A percentile compares a stretch with the other conserved stretches of the same genome.
Evolutionary conservation across 2,888 invertebrate species (phyloP).

Genomic region (Catocala fraxini): DNA sequence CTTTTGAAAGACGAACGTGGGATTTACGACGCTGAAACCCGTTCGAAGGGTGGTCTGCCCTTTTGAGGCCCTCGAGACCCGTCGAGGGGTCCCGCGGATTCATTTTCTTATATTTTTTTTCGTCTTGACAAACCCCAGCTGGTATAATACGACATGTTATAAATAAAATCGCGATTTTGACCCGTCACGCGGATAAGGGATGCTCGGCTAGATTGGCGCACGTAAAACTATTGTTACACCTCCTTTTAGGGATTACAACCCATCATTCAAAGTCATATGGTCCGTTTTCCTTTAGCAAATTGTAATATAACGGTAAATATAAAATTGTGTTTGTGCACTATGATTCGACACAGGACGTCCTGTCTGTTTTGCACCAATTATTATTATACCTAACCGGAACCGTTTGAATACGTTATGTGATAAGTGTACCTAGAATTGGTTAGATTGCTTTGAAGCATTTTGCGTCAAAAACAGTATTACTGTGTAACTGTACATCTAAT

Average conservation of each 20-base stretch:
- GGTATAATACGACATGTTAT: constrained; percentile 83
- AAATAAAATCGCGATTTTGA: constrained; percentile 87
- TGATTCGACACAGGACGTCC: constrained; percentile 85
- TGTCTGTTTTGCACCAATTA: constrained; percentile 85
- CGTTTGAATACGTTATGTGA: constrained; percentile 67
- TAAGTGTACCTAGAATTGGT: constrained; percentile 44
- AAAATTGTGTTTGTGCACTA: constrained; percentile 58
- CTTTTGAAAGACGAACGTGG: constrained; percentile 84
- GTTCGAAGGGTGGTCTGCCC: constrained; percentile 82
- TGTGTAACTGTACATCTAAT: constrained; percentile 8
- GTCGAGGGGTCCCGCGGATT: constrained; percentile 70
- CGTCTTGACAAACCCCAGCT: constrained; percentile 86
- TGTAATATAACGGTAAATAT: constrained; percentile 47
- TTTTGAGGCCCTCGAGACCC: constrained; percentile 61
- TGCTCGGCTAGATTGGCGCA: constrained; percentile 69
- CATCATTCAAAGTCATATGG: constrained; percentile 43
- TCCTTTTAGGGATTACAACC: constrained; percentile 7
- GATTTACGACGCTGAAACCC: constrained; percentile 84
- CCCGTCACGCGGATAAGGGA: constrained; percentile 83
- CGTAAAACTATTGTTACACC: constrained; percentile 23
- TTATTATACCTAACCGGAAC: constrained; percentile 81
- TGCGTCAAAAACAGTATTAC: constrained; percentile 18
- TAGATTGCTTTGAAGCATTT: constrained; percentile 33
- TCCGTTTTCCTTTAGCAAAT: constrained; percentile 42
- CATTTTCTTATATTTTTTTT: constrained; percentile 81